Evolutionary conservation across 2,888 invertebrate genomes (phyloP).

Genomic region (Horisme vitalbata): DNA sequence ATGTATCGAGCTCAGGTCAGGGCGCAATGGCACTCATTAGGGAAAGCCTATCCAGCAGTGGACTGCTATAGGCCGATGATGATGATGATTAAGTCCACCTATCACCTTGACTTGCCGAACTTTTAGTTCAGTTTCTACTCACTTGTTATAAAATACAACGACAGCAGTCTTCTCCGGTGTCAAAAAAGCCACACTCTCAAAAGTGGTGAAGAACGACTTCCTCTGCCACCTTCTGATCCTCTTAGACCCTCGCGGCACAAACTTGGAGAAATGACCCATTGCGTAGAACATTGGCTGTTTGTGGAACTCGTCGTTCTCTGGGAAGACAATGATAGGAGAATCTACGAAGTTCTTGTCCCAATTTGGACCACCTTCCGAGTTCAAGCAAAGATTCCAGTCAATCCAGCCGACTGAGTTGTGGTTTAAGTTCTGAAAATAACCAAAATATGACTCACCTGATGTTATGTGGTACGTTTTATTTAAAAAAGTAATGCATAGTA

Average conservation of each 20-base stretch:
- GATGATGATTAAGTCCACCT: no score
- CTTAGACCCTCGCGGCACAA: slow-evolving; percentile 84
- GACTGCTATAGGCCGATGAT: no score
- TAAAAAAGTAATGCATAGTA: no score
- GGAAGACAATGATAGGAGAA: slow-evolving; percentile 85
- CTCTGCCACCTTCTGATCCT: slow-evolving; percentile 43
- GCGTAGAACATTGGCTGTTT: slow-evolving; percentile 96
- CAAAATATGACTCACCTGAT: no score
- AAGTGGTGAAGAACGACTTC: slow-evolving; percentile 26
- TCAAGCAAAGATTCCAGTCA: slow-evolving; percentile 94
- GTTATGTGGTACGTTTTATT: no score
- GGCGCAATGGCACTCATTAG: no score
- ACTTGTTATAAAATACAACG: slow-evolving; percentile 64
- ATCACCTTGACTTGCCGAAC: no score
- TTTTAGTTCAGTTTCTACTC: no score
- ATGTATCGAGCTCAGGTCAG: no score
- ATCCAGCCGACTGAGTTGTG: slow-evolving; percentile 92
- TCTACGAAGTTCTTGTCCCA: slow-evolving; percentile 91
- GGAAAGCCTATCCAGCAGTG: no score
- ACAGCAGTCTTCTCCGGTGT: slow-evolving; percentile 59
- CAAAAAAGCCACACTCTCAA: slow-evolving; percentile 51
- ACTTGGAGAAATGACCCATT: slow-evolving; percentile 91
- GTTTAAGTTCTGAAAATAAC: slow-evolving; percentile 85
- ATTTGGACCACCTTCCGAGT: slow-evolving; percentile 90
- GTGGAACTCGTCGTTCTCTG: slow-evolving; percentile 86